Evolutionary conservation across 2,888 invertebrate genomes (phyloP).

Genomic region (Agrotis ipsilon): DNA sequence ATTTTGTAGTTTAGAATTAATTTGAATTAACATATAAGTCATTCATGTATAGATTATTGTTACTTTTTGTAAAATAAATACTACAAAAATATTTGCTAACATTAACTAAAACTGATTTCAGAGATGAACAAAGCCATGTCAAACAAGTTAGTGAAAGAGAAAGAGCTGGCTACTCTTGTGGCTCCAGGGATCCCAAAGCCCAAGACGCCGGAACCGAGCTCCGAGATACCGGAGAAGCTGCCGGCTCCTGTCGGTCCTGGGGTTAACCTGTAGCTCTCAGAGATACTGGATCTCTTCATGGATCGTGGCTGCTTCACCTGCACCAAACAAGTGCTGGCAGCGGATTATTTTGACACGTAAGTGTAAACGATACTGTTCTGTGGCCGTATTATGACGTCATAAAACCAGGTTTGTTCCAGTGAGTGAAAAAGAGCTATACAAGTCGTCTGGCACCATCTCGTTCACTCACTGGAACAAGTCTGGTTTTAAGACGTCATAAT

Average conservation of each 20-base stretch:
- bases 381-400: too few relatives aligned
- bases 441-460: too few relatives aligned
- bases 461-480: too few relatives aligned
- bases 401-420: too few relatives aligned
- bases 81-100: not conserved
- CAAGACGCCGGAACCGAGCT: not conserved
- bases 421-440: too few relatives aligned
- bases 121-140: slow-evolving; percentile 21
- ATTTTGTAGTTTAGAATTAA: too few relatives aligned
- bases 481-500: too few relatives aligned
- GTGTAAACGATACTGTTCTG: not conserved
- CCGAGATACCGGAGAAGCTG: not conserved
- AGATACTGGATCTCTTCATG: slow-evolving; percentile 6
- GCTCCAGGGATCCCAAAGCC: not conserved
- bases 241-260: not conserved
- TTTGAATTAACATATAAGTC: too few relatives aligned
- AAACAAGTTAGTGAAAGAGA: slow-evolving; percentile 4
- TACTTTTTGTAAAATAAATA: too few relatives aligned
- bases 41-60: too few relatives aligned
- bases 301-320: not conserved
- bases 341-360: not conserved
- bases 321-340: not conserved
- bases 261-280: slow-evolving; percentile 17
- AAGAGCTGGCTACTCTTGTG: slow-evolving; percentile 1
- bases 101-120: slow-evolving; percentile 19